These are phyloP conservation scores for Cuniculus paca DNA, from an alignment of 2,797 vertebrate species.

Conservation along the genomic window DNA sequence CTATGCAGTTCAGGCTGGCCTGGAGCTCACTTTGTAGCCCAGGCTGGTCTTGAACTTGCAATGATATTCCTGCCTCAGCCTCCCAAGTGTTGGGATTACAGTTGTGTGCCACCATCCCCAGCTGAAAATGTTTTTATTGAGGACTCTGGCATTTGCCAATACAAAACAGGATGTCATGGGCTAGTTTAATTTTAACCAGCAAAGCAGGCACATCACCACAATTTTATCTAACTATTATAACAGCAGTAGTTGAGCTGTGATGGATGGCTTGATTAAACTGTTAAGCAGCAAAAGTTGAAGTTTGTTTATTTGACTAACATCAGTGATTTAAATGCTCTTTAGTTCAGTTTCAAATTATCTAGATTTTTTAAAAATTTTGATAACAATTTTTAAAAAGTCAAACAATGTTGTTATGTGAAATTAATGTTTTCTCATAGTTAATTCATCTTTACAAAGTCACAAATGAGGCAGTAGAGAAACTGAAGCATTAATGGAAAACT, in stretches of 20 bases:
- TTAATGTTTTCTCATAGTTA: background rate
- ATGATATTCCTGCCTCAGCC: no score
- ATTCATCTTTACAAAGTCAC: slow-evolving; percentile 21
- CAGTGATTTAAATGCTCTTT: slow-evolving; percentile 62
- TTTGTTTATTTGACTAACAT: slow-evolving; percentile 54
- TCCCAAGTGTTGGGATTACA: no score
- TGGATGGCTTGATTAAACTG: slow-evolving; percentile 11
- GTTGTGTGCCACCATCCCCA: no score
- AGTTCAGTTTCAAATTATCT: slow-evolving; percentile 60
- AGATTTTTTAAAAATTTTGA: slow-evolving; percentile 9
- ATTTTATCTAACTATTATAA: slow-evolving; percentile 13
- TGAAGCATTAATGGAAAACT: slow-evolving; percentile 47
- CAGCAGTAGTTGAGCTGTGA: background rate
- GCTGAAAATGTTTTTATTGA: background rate
- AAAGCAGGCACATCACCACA: background rate
- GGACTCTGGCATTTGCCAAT: background rate
- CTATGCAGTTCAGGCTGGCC: no score
- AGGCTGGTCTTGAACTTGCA: no score
- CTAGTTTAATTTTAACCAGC: background rate
- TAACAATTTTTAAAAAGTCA: slow-evolving; percentile 4
- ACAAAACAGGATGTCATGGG: background rate
- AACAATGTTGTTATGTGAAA: background rate
- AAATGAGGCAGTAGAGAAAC: slow-evolving; percentile 36
- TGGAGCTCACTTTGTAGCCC: no score
- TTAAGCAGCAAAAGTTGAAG: slow-evolving; percentile 45